Evolutionary conservation across 2,888 invertebrate species (phyloP).

Genomic region (Iphiclides podalirius): DNA sequence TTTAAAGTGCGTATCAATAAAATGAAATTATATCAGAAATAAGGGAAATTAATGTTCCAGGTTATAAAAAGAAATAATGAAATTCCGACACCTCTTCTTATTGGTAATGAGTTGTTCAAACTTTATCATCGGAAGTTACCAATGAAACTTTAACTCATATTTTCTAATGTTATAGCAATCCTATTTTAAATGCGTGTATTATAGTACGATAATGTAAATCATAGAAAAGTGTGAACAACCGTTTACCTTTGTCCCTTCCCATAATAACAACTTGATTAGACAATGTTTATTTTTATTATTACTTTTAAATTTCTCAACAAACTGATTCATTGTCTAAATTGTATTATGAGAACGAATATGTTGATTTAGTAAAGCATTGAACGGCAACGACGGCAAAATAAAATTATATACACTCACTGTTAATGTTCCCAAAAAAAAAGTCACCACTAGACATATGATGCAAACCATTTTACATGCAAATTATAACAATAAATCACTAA

Average conservation of each 20-base stretch:
- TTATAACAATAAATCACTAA: slow-evolving; percentile 41
- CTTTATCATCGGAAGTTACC: too few relatives aligned
- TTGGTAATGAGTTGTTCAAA: slow-evolving; percentile 30
- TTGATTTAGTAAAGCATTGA: slow-evolving; percentile 33
- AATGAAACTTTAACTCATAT: too few relatives aligned
- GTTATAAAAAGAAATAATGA: background rate
- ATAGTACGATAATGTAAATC: too few relatives aligned
- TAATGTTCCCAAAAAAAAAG: slow-evolving; percentile 48
- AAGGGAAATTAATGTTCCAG: too few relatives aligned
- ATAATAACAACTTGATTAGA: background rate
- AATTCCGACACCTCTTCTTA: slow-evolving; percentile 15
- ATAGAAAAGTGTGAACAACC: background rate
- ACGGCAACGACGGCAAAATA: slow-evolving; percentile 43
- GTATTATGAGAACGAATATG: slow-evolving; percentile 1
- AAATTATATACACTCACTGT: slow-evolving; percentile 31
- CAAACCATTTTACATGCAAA: slow-evolving; percentile 79
- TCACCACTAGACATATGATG: slow-evolving; percentile 55
- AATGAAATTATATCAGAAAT: too few relatives aligned
- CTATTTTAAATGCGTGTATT: background rate
- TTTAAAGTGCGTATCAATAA: too few relatives aligned
- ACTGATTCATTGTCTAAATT: too few relatives aligned
- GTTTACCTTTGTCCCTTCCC: background rate
- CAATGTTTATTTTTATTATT: background rate
- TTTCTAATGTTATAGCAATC: background rate
- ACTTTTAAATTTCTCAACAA: too few relatives aligned